phyloP scores from a whole-genome alignment of 2,888 invertebrate species.

The Neria commutata region DNA sequence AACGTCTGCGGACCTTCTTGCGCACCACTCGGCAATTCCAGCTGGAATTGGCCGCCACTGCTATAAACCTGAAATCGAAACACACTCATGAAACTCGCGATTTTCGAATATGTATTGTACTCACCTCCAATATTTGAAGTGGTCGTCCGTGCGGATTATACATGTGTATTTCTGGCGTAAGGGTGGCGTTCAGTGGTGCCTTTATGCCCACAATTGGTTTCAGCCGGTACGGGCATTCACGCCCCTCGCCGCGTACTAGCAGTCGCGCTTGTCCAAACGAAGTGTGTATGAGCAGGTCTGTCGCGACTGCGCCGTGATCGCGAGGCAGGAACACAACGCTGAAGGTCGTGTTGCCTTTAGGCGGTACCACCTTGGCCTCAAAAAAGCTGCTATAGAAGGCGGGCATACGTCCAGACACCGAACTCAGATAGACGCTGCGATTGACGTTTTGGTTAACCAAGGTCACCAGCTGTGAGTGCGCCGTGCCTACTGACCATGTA shows the following conservation, averaged over 20 bases:
- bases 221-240: conserved; percentile 88
- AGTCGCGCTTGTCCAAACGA: conserved; percentile 91
- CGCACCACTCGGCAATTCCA: conserved; percentile 81
- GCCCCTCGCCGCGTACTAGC: conserved; percentile 82
- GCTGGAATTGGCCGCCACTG: conserved; percentile 87
- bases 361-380: conserved; percentile 91
- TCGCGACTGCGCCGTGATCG: conserved; percentile 85
- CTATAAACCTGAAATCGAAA: conserved; percentile 70
- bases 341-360: conserved; percentile 91
- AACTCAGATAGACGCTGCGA: conserved; percentile 87
- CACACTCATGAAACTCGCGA: not conserved
- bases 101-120: conserved; percentile 9
- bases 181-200: conserved; percentile 89
- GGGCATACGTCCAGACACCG: conserved; percentile 91
- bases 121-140: conserved; percentile 81
- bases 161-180: conserved; percentile 86
- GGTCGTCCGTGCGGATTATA: conserved; percentile 91
- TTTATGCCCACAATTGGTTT: conserved; percentile 89
- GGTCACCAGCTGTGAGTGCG: conserved; percentile 84
- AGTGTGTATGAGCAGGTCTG: conserved; percentile 91
- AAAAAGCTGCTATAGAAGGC: conserved; percentile 98
- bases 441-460: conserved; percentile 86
- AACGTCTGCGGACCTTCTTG: conserved; percentile 79
- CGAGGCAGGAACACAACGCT: conserved; percentile 95
- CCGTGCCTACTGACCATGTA: conserved; percentile 80